These are phyloP conservation scores for Ephydatia muelleri DNA, from an alignment of 37 sponge, comb jelly and placozoan species.

Conservation along the genomic window DNA sequence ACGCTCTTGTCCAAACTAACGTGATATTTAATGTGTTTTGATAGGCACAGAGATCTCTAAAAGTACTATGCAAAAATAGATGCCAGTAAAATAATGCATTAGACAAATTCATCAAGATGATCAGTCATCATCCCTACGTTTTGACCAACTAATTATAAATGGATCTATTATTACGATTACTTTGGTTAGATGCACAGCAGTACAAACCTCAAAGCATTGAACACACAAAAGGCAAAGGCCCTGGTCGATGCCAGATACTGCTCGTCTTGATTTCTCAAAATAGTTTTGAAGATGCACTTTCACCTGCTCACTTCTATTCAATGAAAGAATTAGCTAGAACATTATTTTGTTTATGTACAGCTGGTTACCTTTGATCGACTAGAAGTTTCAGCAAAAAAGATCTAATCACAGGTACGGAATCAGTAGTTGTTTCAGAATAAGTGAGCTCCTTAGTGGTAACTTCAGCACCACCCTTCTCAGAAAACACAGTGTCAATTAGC, in stretches of 20 bases:
- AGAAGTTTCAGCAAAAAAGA: conserved; percentile 75
- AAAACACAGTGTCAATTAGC: conserved; percentile 61
- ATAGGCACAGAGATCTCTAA: too few species aligned
- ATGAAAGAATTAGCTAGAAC: neutral
- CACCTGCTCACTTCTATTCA: conserved; percentile 46
- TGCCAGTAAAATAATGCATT: too few species aligned
- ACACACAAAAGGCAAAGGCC: conserved; percentile 59
- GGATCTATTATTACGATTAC: too few species aligned
- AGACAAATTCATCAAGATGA: too few species aligned
- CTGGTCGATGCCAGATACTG: conserved; percentile 21
- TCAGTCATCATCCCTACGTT: too few species aligned
- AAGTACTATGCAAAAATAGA: too few species aligned
- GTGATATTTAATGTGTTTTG: too few species aligned
- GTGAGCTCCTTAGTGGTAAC: conserved; percentile 54
- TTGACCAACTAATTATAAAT: neutral
- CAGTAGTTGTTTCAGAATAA: conserved; percentile 29
- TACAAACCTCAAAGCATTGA: conserved; percentile 74
- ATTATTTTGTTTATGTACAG: neutral
- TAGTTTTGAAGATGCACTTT: conserved; percentile 44
- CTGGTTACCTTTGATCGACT: conserved; percentile 52
- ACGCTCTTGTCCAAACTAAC: too few species aligned
- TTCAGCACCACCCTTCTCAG: conserved; percentile 10
- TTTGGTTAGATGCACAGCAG: too few species aligned
- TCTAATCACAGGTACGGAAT: conserved; percentile 60
- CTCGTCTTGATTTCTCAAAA: conserved; percentile 34